These are phyloP conservation scores for Archilochus colubris DNA, from an alignment of 2,113 vertebrate species.

Conservation along the genomic window DNA sequence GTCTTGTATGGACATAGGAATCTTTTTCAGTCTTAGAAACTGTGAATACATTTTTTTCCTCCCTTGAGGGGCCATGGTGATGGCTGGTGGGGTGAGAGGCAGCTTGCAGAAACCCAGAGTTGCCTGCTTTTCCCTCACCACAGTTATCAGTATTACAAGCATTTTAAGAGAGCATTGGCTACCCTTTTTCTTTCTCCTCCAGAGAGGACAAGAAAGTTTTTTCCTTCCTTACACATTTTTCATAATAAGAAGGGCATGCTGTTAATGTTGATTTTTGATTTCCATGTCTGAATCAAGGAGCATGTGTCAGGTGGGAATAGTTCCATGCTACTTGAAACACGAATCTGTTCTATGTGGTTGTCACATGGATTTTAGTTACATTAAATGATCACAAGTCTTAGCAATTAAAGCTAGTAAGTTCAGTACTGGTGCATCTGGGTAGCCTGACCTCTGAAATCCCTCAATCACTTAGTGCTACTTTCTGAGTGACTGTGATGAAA, in stretches of 20 bases:
- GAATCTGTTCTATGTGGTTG: neutral
- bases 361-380: neutral
- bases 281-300: neutral
- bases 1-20: neutral
- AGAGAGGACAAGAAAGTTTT: neutral
- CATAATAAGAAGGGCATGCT: neutral
- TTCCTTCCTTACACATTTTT: neutral
- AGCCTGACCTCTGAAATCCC: neutral
- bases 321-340: neutral
- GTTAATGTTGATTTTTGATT: neutral
- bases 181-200: neutral
- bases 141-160: neutral
- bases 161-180: neutral
- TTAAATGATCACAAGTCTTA: neutral
- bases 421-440: neutral
- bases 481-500: neutral
- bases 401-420: neutral
- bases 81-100: accelerated
- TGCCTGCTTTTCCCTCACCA: neutral
- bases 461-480: neutral
- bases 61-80: accelerated
- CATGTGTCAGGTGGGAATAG: neutral
- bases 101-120: neutral
- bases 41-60: neutral
- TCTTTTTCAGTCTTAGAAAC: neutral